A percentile compares a stretch with the other conserved stretches of the same genome.
phyloP scores from a whole-genome alignment of 2,888 invertebrate genomes.

The Oxyscelio sp. region DNA sequence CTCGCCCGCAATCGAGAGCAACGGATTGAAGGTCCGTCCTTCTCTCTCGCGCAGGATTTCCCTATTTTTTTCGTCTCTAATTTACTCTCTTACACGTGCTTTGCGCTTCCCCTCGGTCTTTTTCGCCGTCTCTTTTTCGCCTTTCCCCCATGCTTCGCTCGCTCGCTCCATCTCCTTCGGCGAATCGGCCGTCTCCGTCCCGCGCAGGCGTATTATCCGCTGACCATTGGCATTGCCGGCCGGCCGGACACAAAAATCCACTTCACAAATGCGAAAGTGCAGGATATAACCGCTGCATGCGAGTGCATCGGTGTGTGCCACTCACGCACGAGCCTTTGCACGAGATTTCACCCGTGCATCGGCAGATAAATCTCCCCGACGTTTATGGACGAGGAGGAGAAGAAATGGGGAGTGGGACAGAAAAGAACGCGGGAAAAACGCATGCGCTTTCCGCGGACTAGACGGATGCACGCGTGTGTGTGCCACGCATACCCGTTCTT shows the following conservation, averaged over 20 bases:
- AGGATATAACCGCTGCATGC: conserved; percentile 63
- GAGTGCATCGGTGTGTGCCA: conserved; percentile 43
- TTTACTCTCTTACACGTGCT: conserved; percentile 74
- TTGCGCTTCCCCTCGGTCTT: conserved; percentile 74
- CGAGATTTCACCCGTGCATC: conserved; percentile 83
- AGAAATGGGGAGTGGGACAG: conserved; percentile 67
- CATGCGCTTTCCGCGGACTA: conserved; percentile 55
- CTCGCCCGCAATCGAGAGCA: conserved; percentile 77
- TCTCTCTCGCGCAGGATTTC: conserved; percentile 76
- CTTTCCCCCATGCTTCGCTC: conserved; percentile 39
- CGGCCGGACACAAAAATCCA: conserved; percentile 74
- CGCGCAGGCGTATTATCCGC: conserved; percentile 65
- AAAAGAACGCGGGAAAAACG: conserved; percentile 70
- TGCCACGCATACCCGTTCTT: conserved; percentile 49
- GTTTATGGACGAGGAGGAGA: conserved; percentile 82
- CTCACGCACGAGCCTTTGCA: conserved; percentile 80
- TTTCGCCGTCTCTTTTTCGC: conserved; percentile 49
- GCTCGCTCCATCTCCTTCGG: conserved; percentile 62
- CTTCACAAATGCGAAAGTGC: conserved; percentile 75
- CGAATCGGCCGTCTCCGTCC: conserved; percentile 61
- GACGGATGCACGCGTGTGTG: conserved; percentile 58
- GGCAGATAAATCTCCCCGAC: conserved; percentile 87
- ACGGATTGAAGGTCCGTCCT: conserved; percentile 78
- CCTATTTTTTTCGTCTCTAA: conserved; percentile 69
- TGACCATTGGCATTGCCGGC: conserved; percentile 73